Conservation (phyloP, 1,140 invertebrate genomes). For the Diachasmimorpha longicaudata region DNA sequence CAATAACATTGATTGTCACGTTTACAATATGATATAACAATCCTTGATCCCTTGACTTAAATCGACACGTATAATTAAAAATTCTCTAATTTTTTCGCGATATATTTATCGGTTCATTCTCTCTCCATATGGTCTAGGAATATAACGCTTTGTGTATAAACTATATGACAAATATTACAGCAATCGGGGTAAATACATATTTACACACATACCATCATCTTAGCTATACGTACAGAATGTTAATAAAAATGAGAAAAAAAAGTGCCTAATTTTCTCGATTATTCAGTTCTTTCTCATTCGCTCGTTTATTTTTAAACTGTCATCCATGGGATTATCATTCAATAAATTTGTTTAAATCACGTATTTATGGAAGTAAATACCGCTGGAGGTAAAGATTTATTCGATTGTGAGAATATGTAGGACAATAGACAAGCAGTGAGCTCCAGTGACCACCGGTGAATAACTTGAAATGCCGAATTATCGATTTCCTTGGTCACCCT, state of each 20-base stretch:
- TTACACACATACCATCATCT: background rate
- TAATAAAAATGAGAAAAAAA: background rate
- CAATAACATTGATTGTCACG: slow-evolving; percentile 9
- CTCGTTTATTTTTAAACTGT: background rate
- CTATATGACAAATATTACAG: slow-evolving; percentile 15
- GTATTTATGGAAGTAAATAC: background rate
- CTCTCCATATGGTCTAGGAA: background rate
- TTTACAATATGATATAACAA: slow-evolving; percentile 1
- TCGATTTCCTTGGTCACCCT: background rate
- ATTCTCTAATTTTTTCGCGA: background rate
- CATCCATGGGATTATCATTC: background rate
- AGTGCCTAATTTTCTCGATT: background rate
- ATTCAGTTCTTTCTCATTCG: background rate
- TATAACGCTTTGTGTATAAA: slow-evolving; percentile 6
- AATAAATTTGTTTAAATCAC: background rate
- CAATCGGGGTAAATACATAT: slow-evolving; percentile 14
- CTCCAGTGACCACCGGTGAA: background rate
- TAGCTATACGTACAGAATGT: background rate
- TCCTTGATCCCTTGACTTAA: slow-evolving; percentile 4
- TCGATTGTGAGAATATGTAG: background rate
- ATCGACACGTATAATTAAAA: background rate
- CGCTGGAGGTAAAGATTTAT: background rate
- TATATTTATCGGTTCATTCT: background rate
- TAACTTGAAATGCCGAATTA: background rate
- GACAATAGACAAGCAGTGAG: background rate